Conservation (phyloP, 2,888 invertebrate species). For the Heliconius ismenius region DNA sequence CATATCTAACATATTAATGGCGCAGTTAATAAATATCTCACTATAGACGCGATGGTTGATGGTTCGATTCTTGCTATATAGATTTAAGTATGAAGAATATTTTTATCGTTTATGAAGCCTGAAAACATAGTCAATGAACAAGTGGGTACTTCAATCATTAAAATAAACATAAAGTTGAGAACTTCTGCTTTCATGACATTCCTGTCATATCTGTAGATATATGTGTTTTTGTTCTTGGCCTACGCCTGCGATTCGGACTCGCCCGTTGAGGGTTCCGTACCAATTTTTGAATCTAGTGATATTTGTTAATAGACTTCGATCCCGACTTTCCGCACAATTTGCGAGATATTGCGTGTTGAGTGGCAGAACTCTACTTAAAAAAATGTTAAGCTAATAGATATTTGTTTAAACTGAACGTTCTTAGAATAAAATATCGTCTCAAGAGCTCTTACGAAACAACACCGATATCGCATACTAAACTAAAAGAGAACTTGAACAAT, state of each 20-base stretch:
- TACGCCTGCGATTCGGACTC: not conserved
- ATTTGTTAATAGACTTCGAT: not conserved
- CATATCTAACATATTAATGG: not conserved
- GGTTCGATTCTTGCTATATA: not conserved
- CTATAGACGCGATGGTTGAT: not conserved
- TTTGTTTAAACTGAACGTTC: not conserved
- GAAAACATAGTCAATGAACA: not conserved
- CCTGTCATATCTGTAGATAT: too few relatives aligned
- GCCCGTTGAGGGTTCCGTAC: too few relatives aligned
- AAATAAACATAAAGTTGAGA: too few relatives aligned
- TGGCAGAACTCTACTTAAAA: too few relatives aligned
- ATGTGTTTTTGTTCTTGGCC: not conserved
- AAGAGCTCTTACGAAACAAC: slow-evolving; percentile 28
- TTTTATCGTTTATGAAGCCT: not conserved
- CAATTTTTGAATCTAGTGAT: not conserved
- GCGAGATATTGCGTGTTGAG: too few relatives aligned
- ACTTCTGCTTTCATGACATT: too few relatives aligned
- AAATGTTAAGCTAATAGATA: not conserved
- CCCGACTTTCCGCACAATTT: not conserved
- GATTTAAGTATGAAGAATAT: not conserved
- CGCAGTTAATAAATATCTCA: too few relatives aligned
- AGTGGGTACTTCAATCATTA: too few relatives aligned
- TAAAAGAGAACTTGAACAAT: slow-evolving; percentile 9
- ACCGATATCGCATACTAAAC: slow-evolving; percentile 30
- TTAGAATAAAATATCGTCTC: slow-evolving; percentile 19